Conservation (phyloP, 2,888 invertebrate genomes). For the Oeneis ivallda region DNA sequence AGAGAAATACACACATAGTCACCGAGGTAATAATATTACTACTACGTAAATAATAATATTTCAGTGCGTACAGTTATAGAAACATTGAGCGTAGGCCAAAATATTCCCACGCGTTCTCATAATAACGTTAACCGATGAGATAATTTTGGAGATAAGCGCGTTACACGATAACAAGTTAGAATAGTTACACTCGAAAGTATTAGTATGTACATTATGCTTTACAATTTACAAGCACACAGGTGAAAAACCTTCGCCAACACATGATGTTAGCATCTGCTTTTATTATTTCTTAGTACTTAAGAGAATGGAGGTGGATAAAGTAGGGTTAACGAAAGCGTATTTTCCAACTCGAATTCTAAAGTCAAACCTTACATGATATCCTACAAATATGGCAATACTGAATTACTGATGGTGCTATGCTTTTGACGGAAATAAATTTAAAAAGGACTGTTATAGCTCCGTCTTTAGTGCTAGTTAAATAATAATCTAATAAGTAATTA, state of each 20-base stretch:
- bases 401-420: too few relatives aligned
- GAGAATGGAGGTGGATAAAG: too few relatives aligned
- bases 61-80: not conserved
- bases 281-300: too few relatives aligned
- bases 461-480: not conserved
- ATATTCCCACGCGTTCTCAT: constrained; percentile 33
- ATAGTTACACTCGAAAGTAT: constrained; percentile 20
- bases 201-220: not conserved
- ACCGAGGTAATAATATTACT: too few relatives aligned
- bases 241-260: not conserved
- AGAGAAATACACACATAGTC: too few relatives aligned
- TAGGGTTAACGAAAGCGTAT: too few relatives aligned
- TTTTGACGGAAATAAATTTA: not conserved
- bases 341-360: not conserved
- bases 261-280: not conserved
- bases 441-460: not conserved
- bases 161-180: constrained; percentile 22
- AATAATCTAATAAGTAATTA: not conserved
- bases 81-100: constrained; percentile 22
- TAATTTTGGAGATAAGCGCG: constrained; percentile 29
- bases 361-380: not conserved
- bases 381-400: too few relatives aligned
- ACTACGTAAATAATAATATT: too few relatives aligned
- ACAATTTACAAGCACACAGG: not conserved
- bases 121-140: constrained; percentile 28